Evolutionary conservation across 2,113 vertebrate genomes (phyloP).

Genomic region (Atlantisia rogersi): DNA sequence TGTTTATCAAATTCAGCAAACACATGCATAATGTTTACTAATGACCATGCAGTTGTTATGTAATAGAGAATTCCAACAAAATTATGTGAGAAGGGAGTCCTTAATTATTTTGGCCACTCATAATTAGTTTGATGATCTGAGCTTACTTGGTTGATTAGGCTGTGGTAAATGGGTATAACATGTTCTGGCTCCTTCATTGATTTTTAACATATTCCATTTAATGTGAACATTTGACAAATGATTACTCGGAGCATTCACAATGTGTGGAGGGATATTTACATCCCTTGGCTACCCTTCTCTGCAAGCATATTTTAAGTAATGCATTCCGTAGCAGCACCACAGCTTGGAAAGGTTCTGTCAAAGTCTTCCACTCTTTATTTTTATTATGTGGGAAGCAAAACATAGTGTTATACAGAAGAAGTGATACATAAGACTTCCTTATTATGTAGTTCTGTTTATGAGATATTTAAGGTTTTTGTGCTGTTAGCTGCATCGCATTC

Average conservation of each 20-base stretch:
- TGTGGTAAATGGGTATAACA: not conserved
- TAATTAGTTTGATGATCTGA: slow-evolving; percentile 45
- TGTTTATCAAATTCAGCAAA: slow-evolving; percentile 18
- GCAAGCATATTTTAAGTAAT: not conserved
- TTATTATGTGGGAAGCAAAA: not conserved
- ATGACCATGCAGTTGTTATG: not conserved
- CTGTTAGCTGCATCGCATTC: not conserved
- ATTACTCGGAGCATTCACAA: not conserved
- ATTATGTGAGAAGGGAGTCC: not conserved
- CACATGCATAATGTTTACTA: slow-evolving; percentile 1
- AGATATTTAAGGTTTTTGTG: not conserved
- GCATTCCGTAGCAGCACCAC: not conserved
- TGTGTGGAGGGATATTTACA: not conserved
- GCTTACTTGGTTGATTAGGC: slow-evolving; percentile 10
- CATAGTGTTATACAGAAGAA: not conserved
- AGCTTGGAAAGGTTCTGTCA: not conserved
- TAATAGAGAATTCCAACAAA: slow-evolving; percentile 13
- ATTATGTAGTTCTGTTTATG: not conserved
- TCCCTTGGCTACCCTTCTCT: not conserved
- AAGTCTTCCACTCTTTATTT: not conserved
- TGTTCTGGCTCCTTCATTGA: not conserved
- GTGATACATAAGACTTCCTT: not conserved
- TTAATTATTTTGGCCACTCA: not conserved
- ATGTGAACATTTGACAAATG: not conserved
- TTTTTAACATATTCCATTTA: slow-evolving; percentile 9